Evolutionary conservation across 2,888 invertebrate genomes (phyloP), one percentile per base, ranked within the genome.

Genomic region (Yponomeuta evonymella): DNA sequence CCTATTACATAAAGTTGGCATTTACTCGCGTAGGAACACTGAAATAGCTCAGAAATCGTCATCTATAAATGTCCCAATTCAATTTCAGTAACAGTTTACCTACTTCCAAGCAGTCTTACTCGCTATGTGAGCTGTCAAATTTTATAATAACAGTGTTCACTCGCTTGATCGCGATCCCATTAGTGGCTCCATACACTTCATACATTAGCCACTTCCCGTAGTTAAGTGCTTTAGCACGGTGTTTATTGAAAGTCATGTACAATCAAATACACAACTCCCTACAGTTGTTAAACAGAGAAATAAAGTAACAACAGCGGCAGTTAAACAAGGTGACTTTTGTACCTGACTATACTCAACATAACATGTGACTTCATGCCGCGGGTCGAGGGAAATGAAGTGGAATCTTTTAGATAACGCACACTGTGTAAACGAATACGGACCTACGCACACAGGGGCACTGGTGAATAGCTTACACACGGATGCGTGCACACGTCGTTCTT

Each of bases 341-440:
- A 29, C 65, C 29, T 29, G 30, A 65, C 65, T 69, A 62, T 62
- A 67, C 23, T 11, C 2, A 79, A 82, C 79, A 83, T 86, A 83
- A 81, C 76, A 76, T 83, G 86, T 89, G 85, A 87, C 84, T 87
- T 86, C 86, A 90, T 81, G 29, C 51, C 83, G 80, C 83, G 90
- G 89, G 89, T 86, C 86, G 88, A 76, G 88, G 91, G 88, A 90
- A 92, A 91, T 91, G 92, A 91, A 88, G 88, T 86, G 91, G 92
- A 92, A 92, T 90, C 89, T 89, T 87, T 81, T 86, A 85, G 92
- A 92, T 92, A 92, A 92, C 92, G 75, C 90, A 90, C 88, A 91
- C 91, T 43, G 33, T 72, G 73, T 75, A 12, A 58, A 70, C 75
- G 73, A 68, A 76, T 72, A 74, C 68, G 71, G 69, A 74, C 70